phyloP scores from a whole-genome alignment of 2,797 vertebrate genomes.

The Babyrousa celebensis region DNA sequence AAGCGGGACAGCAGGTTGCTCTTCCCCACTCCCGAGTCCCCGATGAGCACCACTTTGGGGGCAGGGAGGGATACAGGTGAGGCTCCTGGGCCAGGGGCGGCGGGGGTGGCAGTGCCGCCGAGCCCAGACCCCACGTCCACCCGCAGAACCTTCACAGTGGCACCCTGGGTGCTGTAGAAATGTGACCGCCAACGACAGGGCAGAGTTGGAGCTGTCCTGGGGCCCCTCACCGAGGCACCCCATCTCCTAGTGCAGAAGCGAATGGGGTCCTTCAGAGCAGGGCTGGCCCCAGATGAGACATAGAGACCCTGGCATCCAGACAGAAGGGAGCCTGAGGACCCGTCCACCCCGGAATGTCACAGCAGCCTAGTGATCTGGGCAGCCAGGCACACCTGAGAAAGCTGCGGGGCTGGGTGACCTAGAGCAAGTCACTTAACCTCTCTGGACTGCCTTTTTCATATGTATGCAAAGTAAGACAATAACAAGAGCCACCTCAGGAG shows the following conservation, averaged over 20 bases:
- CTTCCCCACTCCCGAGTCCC: conserved; percentile 98
- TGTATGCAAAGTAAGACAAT: not conserved
- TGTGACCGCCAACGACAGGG: not conserved
- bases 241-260: not conserved
- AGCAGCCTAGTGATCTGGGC: not conserved
- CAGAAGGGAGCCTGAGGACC: not conserved
- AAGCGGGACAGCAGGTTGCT: conserved; percentile 98
- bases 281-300: not conserved
- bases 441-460: conserved; percentile 30
- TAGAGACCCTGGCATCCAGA: not conserved
- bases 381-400: not conserved
- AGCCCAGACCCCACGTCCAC: not conserved
- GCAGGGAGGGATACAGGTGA: not conserved
- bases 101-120: not conserved
- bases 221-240: not conserved
- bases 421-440: conserved; percentile 10
- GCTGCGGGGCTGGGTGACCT: not conserved
- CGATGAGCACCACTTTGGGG: conserved; percentile 96
- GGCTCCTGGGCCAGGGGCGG: not conserved
- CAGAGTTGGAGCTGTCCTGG: not conserved
- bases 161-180: not conserved
- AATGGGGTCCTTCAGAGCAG: not conserved
- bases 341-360: not conserved
- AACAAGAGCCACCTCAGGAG: not conserved
- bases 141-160: not conserved